Percentiles rank a stretch among this genome's conserved stretches.
These are phyloP conservation scores for Heliothis virescens DNA, from an alignment of 1,140 invertebrate species.

Conservation along the genomic window DNA sequence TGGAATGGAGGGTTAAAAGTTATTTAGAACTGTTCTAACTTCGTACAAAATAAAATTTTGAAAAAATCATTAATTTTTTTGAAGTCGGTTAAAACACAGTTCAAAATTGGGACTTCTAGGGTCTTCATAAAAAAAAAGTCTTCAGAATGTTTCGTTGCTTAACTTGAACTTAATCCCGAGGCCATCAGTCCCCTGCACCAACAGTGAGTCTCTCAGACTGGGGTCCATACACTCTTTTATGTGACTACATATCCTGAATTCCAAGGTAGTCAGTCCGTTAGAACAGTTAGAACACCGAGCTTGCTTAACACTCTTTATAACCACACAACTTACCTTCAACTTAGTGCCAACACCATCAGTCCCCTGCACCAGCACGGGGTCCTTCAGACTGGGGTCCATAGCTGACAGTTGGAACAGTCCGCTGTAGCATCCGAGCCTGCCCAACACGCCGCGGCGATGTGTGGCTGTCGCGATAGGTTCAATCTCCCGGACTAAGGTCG, in stretches of 20 bases:
- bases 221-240: neutral
- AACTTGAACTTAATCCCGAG: slow-evolving; percentile 88
- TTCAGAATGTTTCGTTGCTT: slow-evolving; percentile 38
- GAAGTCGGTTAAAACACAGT: neutral
- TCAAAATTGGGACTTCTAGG: neutral
- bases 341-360: slow-evolving; percentile 98
- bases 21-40: too few species aligned
- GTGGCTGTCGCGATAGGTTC: slow-evolving; percentile 91
- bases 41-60: too few species aligned
- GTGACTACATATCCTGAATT: slow-evolving; percentile 88
- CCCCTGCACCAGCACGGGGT: slow-evolving; percentile 96
- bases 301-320: slow-evolving; percentile 90
- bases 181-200: too few species aligned
- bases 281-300: slow-evolving; percentile 96
- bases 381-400: slow-evolving; percentile 87
- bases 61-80: too few species aligned
- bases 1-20: slow-evolving; percentile 69
- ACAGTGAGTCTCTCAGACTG: too few species aligned
- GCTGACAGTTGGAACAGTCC: slow-evolving; percentile 94
- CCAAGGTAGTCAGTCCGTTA: slow-evolving; percentile 98
- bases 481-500: slow-evolving; percentile 94
- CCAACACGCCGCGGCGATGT: slow-evolving; percentile 90
- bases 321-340: slow-evolving; percentile 89
- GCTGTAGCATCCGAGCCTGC: slow-evolving; percentile 96
- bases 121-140: too few species aligned